These are phyloP conservation scores for Etheostoma perlongum DNA, from an alignment of 2,797 vertebrate genomes.

Conservation along the genomic window DNA sequence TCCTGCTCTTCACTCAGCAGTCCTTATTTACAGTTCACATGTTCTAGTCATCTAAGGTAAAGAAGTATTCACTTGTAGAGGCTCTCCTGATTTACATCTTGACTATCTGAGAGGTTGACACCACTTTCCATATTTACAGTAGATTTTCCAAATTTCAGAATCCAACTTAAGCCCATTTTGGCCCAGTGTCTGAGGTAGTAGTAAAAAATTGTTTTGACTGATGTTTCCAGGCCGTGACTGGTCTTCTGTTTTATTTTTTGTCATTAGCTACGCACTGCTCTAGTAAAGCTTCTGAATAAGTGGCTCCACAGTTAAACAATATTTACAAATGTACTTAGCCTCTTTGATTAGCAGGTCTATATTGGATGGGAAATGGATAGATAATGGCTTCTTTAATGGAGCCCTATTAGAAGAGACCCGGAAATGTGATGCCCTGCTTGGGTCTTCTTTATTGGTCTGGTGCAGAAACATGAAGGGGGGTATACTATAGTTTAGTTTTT, in stretches of 20 bases:
- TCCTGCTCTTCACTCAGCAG: background rate
- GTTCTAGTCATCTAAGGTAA: constrained; percentile 26
- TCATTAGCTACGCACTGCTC: constrained; percentile 1
- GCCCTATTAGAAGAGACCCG: constrained; percentile 15
- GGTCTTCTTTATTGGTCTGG: constrained; percentile 11
- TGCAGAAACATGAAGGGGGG: constrained; percentile 14
- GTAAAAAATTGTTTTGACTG: constrained; percentile 3
- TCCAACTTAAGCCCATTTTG: constrained; percentile 11
- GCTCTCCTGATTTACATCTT: constrained; percentile 4
- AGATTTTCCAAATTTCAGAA: constrained; percentile 17
- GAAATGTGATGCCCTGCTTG: constrained; percentile 27
- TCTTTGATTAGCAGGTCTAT: constrained; percentile 14
- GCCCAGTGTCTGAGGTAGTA: constrained; percentile 5
- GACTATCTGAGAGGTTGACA: background rate
- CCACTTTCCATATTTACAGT: background rate
- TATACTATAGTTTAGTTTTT: background rate
- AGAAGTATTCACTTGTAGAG: background rate
- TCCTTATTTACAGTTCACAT: constrained; percentile 20
- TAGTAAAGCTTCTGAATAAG: constrained; percentile 22
- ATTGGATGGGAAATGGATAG: constrained; percentile 18
- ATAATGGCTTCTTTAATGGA: constrained; percentile 32
- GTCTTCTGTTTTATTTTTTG: constrained; percentile 29
- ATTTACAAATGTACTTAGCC: constrained; percentile 1
- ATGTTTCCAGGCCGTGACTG: constrained; percentile 5
- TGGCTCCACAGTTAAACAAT: background rate